Percentiles rank a stretch among this genome's conserved stretches.
These are phyloP conservation scores for Toxotes jaculatrix DNA, from an alignment of 2,113 vertebrate genomes.

Conservation along the genomic window DNA sequence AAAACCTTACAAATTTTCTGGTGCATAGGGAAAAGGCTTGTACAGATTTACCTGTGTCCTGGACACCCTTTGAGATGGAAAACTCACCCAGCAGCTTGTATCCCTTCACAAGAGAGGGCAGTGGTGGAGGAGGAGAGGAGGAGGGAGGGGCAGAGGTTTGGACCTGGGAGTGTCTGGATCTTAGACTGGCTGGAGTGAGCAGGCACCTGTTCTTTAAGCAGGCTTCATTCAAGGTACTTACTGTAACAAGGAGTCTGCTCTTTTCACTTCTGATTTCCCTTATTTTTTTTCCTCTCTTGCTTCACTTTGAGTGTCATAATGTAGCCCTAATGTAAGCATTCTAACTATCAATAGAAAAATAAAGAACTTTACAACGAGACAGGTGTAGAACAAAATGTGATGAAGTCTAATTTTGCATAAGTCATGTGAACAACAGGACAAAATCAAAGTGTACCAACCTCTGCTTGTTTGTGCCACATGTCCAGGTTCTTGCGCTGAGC, in stretches of 20 bases:
- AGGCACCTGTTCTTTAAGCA: conserved; percentile 29
- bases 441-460: conserved; percentile 89
- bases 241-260: conserved; percentile 52
- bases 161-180: conserved; percentile 29
- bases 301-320: neutral
- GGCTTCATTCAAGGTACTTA: conserved; percentile 65
- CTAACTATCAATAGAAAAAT: conserved; percentile 6
- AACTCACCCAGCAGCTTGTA: conserved; percentile 71
- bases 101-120: conserved; percentile 39
- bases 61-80: conserved; percentile 54
- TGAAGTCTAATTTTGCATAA: conserved; percentile 41
- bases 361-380: conserved; percentile 26
- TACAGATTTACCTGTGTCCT: conserved; percentile 69
- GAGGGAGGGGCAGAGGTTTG: conserved; percentile 22
- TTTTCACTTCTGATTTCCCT: conserved; percentile 25
- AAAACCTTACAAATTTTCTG: neutral
- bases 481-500: conserved; percentile 99
- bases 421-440: conserved; percentile 53
- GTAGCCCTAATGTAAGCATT: neutral
- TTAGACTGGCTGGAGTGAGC: conserved; percentile 29
- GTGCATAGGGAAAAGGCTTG: conserved; percentile 6
- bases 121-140: conserved; percentile 5
- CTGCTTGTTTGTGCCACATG: conserved; percentile 98
- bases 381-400: conserved; percentile 44
- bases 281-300: neutral